A percentile compares a stretch with the other conserved stretches of the same genome.
phyloP scores from a whole-genome alignment of 2,113 vertebrate genomes.

The Leptosomus discolor region DNA sequence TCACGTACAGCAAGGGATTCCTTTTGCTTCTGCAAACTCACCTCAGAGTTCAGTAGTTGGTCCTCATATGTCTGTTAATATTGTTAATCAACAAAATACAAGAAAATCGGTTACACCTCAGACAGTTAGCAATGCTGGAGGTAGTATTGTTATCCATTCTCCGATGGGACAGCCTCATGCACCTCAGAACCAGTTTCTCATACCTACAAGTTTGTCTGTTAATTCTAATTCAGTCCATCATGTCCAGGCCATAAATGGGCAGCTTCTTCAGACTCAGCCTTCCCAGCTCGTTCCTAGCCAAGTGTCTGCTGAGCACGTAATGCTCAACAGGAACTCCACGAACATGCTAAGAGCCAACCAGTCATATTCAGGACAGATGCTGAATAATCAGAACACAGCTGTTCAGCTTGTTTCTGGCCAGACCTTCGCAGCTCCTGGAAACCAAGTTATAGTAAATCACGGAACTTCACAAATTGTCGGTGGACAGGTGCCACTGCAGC shows the following conservation, averaged over 20 bases:
- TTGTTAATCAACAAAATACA: conserved; percentile 77
- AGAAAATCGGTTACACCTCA: conserved; percentile 78
- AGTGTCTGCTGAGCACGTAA: conserved; percentile 78
- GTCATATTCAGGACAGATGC: conserved; percentile 83
- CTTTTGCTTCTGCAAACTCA: conserved; percentile 75
- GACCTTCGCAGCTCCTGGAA: conserved; percentile 82
- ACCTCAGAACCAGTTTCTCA: conserved; percentile 87
- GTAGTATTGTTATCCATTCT: conserved; percentile 84
- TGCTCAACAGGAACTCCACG: conserved; percentile 78
- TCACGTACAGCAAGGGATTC: conserved; percentile 78
- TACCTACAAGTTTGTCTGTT: conserved; percentile 87
- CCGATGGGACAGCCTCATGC: conserved; percentile 85
- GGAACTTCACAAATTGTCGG: conserved; percentile 77
- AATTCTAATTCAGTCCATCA: conserved; percentile 85
- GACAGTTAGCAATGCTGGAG: conserved; percentile 70
- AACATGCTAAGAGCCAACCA: conserved; percentile 81
- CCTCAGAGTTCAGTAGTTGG: conserved; percentile 77
- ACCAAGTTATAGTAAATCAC: conserved; percentile 90
- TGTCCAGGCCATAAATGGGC: conserved; percentile 86
- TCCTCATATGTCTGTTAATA: conserved; percentile 81
- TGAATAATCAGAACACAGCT: conserved; percentile 85
- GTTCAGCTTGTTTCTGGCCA: conserved; percentile 91
- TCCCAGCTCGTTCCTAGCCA: conserved; percentile 77
- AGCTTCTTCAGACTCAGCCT: conserved; percentile 81
- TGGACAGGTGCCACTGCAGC: conserved; percentile 82